Percentiles rank a stretch among this genome's conserved stretches.
phyloP scores from a whole-genome alignment of 37 sponge, comb jelly and placozoan genomes.

The Chondrilla cf. caribensis region DNA sequence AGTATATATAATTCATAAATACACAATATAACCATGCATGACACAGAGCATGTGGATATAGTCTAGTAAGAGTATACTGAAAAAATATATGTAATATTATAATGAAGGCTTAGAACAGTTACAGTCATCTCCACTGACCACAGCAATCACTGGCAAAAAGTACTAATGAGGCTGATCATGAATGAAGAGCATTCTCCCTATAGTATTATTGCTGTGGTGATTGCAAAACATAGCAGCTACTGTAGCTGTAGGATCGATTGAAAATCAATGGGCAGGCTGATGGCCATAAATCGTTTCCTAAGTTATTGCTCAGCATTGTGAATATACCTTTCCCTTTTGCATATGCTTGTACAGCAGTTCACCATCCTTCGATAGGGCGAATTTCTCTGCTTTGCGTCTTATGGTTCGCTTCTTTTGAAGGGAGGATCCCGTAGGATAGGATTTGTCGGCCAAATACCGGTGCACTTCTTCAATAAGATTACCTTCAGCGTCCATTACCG shows the following conservation, averaged over 20 bases:
- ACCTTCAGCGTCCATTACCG: not conserved
- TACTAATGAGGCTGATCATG: too few species aligned
- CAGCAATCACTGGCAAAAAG: too few species aligned
- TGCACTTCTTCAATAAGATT: not conserved
- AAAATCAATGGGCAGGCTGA: too few species aligned
- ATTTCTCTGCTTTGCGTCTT: conserved; percentile 21
- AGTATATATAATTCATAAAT: not conserved
- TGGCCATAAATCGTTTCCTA: too few species aligned
- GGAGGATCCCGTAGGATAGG: not conserved
- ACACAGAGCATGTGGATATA: not conserved
- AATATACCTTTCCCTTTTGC: not conserved
- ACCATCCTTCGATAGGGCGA: not conserved
- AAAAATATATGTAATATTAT: too few species aligned
- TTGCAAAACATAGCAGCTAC: too few species aligned
- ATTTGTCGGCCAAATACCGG: not conserved
- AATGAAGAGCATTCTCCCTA: too few species aligned
- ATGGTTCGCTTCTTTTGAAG: not conserved
- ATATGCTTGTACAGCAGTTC: conserved; percentile 20
- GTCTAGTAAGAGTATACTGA: too few species aligned
- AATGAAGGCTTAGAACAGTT: too few species aligned
- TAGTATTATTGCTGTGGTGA: too few species aligned
- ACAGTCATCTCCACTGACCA: too few species aligned
- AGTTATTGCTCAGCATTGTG: not conserved
- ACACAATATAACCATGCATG: not conserved
- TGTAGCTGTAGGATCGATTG: too few species aligned